Evolutionary conservation across 2,797 vertebrate genomes (phyloP), one percentile per base, ranked within the genome.

Genomic region (Falco concolor): DNA sequence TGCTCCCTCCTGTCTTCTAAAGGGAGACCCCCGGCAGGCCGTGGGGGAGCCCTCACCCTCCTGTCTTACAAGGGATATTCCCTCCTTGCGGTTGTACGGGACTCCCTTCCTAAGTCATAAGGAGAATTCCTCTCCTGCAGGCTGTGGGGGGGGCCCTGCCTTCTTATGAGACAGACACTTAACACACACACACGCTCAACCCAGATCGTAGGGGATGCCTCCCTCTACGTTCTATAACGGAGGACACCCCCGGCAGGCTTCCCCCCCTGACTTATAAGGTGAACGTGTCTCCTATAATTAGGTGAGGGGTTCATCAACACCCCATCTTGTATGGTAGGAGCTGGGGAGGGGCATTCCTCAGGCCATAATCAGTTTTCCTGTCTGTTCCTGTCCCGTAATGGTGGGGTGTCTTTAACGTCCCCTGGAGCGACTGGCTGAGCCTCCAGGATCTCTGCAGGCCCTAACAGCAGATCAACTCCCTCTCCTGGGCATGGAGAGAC

Each of bases 1-100:
- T 14, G 0, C 4, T 1, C 19, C 7, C 16, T 20, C 25, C 13
- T 21, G 27, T 0, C 4, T 23, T 14, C 17, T 13, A 7, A 32
- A 15, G 32, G 13, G 24, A 23, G 45, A 2, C 8, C 44, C 44
- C 64, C 13, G 25, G 27, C 47, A 18, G 61, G 44, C 12, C 36
- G 28, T 1, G 32, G 22, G 30, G n/a, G 16, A 13, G 1, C 1
- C 2, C 3, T 20, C 44, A 1, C 60, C 12, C 7, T 30, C 24
- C 40, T 12, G 2, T 8, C 12, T 86, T 21, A 30, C 9, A 11
- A 11, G 1, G 17, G 18, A 4, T 61, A 24, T 50, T 27, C 44
- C 38, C 4, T 68, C 6, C 8, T 1, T 18, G 4, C 2, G 10
- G 9, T 21, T 24, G 6, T 19, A 8, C 4, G 24, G 56, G 9